A percentile compares a stretch with the other conserved stretches of the same genome.
These are phyloP conservation scores for Oedothorax gibbosus DNA, from an alignment of 1,140 invertebrate species.

Conservation along the genomic window DNA sequence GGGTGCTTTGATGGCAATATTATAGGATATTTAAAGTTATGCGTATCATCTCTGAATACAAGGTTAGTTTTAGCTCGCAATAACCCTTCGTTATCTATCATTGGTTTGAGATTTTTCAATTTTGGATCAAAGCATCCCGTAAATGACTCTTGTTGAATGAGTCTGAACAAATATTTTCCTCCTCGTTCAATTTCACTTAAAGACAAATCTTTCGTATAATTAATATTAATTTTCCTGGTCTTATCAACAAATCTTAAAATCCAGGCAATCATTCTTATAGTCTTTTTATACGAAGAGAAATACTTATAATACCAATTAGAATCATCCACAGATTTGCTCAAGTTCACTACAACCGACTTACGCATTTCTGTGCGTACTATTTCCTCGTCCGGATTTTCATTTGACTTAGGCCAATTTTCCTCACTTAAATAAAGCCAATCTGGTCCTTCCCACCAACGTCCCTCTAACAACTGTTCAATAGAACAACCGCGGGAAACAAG, in stretches of 20 bases:
- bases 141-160: background rate
- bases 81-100: background rate
- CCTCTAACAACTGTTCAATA: background rate
- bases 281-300: background rate
- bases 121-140: background rate
- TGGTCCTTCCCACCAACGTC: background rate
- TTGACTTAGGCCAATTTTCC: background rate
- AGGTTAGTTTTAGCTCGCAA: background rate
- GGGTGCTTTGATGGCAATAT: background rate
- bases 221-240: background rate
- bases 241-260: background rate
- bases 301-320: background rate
- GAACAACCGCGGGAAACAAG: background rate
- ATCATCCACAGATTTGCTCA: background rate
- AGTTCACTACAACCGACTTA: background rate
- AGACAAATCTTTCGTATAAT: background rate
- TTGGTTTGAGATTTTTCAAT: background rate
- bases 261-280: background rate
- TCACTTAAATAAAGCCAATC: background rate
- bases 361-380: background rate
- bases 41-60: background rate
- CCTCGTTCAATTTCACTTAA: background rate
- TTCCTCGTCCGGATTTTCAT: background rate
- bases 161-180: background rate
- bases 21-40: background rate